Conservation (phyloP, 2,888 invertebrate genomes). For the Nomada fabriciana region DNA sequence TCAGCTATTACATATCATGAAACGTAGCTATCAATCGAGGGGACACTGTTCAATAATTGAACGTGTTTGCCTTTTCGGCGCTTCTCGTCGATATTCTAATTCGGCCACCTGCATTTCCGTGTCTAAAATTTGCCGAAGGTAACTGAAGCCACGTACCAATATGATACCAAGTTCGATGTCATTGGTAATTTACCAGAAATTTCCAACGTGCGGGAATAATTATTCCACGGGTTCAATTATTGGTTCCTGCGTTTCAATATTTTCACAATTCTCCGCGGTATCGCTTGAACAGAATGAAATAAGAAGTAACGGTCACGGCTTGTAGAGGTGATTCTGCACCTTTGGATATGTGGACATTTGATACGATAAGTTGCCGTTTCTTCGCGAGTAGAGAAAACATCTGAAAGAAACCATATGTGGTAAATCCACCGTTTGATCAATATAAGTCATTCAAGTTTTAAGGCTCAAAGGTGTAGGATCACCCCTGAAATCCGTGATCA, state of each 20-base stretch:
- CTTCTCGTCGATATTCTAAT: background rate
- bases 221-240: constrained; percentile 1
- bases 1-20: background rate
- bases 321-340: too few species aligned
- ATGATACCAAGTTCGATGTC: background rate
- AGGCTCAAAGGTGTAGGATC: too few species aligned
- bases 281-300: too few species aligned
- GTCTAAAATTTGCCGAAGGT: constrained; percentile 3
- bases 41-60: constrained; percentile 2
- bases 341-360: too few species aligned
- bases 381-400: too few species aligned
- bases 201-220: background rate
- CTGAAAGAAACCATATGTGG: too few species aligned
- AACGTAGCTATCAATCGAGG: constrained; percentile 35
- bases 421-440: too few species aligned
- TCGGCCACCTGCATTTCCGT: background rate
- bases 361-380: too few species aligned
- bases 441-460: too few species aligned
- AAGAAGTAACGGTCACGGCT: too few species aligned
- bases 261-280: too few species aligned
- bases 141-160: background rate
- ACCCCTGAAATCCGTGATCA: too few species aligned
- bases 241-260: background rate
- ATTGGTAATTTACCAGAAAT: background rate
- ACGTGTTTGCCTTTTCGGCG: background rate